Base-by-base conservation (phyloP, 2,797 vertebrate species). In the Coilia nasus region DNA sequence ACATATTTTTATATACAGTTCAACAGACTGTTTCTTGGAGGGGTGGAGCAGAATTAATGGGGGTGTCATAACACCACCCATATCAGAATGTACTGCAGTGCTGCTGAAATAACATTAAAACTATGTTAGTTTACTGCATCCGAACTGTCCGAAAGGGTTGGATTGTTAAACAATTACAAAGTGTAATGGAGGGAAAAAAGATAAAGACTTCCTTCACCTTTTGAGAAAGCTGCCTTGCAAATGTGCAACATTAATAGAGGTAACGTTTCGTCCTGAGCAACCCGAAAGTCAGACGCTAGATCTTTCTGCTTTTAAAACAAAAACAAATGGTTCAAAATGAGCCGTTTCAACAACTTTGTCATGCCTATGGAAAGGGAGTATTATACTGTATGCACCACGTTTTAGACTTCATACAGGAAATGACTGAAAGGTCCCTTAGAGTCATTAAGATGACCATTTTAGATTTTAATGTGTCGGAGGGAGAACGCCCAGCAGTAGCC, bases 161-260 rank as follows among this genome's bases (percentile, higher is more conserved):
- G 84, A 84, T 44, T 88, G 85, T 86, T 92, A 92, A 94, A 94
- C 89, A 91, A 90, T 94, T 85, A 90, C 92, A 82, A 85, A 81
- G 62, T 84, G 83, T 91, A 93, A 93, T 91, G 88, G 71, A n/a
- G 23, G 88, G 88, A 91, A 92, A 86, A 28, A 78, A 90, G 84
- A 93, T 85, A 83, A 85, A 90, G 90, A 87, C 85, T 85, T 91
- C 56, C 28, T 60, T 81, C 12, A 14, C 41, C 62, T 62, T 25
- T 88, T 88, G 82, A 64, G 46, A 80, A 80, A 89, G 90, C 89
- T 56, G 82, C 23, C 15, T 35, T 35, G 19, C 59, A 50, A 85
- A n/a, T n/a, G 64, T 17, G 28, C 64, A 14, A 28, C 64, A 21
- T 17, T 41, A 75, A 75, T 31, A 23, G 67, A 28, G 12, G 64